phyloP scores from a whole-genome alignment of 2,113 vertebrate species.

The Penelope pileata region DNA sequence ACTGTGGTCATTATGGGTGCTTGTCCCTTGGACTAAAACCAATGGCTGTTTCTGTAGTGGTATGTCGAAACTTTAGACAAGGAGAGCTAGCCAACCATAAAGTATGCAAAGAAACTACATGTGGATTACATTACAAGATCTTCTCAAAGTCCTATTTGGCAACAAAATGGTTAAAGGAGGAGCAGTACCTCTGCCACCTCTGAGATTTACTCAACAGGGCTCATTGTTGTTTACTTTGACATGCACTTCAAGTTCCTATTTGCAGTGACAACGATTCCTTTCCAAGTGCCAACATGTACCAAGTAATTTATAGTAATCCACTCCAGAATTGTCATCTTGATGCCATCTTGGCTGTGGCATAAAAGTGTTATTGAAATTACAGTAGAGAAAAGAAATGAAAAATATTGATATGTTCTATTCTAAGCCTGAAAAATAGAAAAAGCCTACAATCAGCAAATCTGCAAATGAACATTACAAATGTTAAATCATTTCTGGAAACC shows the following conservation, averaged over 20 bases:
- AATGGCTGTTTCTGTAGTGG: neutral
- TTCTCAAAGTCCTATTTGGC: neutral
- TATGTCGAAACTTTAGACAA: neutral
- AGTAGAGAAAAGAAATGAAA: neutral
- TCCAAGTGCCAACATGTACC: neutral
- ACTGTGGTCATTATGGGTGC: fast-evolving
- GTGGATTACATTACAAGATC: neutral
- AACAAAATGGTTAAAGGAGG: neutral
- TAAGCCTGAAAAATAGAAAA: neutral
- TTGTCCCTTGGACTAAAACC: neutral
- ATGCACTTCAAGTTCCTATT: neutral
- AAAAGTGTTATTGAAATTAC: neutral
- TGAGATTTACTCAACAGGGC: neutral
- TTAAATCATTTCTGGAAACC: neutral
- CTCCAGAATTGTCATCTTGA: neutral
- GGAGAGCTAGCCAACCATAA: neutral
- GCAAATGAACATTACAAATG: neutral
- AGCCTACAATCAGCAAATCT: neutral
- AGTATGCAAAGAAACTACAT: neutral
- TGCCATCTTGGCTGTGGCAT: neutral
- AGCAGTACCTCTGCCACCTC: neutral
- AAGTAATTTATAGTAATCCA: neutral
- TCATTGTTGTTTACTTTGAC: neutral
- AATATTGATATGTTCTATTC: neutral
- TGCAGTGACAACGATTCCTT: neutral